Conservation (phyloP, 30 jellyfish, hydroid and myxozoan species). For the Calvadosia cruxmelitensis region DNA sequence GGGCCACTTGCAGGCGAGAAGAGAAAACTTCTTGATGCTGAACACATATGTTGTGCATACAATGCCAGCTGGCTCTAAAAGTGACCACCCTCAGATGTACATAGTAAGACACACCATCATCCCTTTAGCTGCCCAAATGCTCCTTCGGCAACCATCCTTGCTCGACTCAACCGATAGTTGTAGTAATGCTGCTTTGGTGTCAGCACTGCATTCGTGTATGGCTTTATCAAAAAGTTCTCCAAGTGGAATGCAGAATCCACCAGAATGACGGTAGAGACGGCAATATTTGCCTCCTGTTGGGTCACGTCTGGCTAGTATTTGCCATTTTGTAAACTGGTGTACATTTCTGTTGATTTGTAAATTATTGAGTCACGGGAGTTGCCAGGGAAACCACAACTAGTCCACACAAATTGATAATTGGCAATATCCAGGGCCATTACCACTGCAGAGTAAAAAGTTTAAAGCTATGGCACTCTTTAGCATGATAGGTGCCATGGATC, state of each 20-base stretch:
- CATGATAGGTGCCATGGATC: too few species aligned
- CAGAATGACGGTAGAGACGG: conserved; percentile 9
- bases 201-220: conserved; percentile 22
- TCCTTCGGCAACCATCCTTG: conserved; percentile 30
- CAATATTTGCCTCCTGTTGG: conserved; percentile 1
- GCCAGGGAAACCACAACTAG: conserved; percentile 45
- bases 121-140: too few species aligned
- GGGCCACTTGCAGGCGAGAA: too few species aligned
- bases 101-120: too few species aligned
- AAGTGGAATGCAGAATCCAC: conserved; percentile 39
- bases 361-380: conserved; percentile 40
- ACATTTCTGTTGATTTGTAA: conserved; percentile 19
- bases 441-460: conserved; percentile 23
- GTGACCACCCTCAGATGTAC: too few species aligned
- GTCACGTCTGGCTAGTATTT: conserved; percentile 12
- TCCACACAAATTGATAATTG: conserved; percentile 23
- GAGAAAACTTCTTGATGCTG: too few species aligned
- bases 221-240: conserved; percentile 25
- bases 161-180: conserved; percentile 24
- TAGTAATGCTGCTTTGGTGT: conserved; percentile 24
- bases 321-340: conserved; percentile 6
- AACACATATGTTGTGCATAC: too few species aligned
- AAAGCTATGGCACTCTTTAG: conserved; percentile 29
- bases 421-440: conserved; percentile 33
- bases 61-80: too few species aligned